These are phyloP conservation scores for Polydrusus cervinus DNA, from an alignment of 2,888 invertebrate genomes.

Conservation along the genomic window DNA sequence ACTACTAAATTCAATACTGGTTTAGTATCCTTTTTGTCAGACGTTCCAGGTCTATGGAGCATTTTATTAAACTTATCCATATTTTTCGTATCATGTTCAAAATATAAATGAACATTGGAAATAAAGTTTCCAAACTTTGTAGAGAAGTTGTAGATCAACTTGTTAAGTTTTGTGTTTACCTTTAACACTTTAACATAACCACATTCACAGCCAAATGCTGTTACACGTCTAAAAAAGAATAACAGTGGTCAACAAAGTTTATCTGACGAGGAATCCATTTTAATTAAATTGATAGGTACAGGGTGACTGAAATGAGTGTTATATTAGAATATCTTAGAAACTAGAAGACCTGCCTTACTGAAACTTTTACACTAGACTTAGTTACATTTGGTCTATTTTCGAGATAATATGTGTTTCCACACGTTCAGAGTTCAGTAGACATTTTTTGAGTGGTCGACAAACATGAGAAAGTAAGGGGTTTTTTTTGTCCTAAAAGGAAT, in stretches of 20 bases:
- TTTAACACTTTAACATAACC: conserved; percentile 75
- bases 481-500: too few relatives aligned
- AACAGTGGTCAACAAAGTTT: neutral
- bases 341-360: too few relatives aligned
- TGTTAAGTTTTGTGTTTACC: conserved; percentile 72
- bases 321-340: too few relatives aligned
- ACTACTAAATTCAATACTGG: conserved; percentile 74
- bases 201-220: conserved; percentile 77
- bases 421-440: too few relatives aligned
- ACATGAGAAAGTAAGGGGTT: too few relatives aligned
- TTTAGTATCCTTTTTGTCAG: conserved; percentile 28
- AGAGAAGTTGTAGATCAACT: conserved; percentile 72
- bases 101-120: conserved; percentile 74
- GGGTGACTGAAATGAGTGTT: too few relatives aligned
- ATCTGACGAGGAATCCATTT: too few relatives aligned
- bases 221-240: conserved; percentile 72
- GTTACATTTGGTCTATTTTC: too few relatives aligned
- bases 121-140: conserved; percentile 75
- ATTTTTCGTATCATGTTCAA: conserved; percentile 54
- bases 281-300: too few relatives aligned
- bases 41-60: neutral
- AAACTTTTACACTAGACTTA: too few relatives aligned
- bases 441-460: too few relatives aligned
- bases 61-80: conserved; percentile 48
- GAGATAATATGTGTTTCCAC: too few relatives aligned